phyloP scores from a whole-genome alignment of 2,113 vertebrate species.

The Cercocebus atys region DNA sequence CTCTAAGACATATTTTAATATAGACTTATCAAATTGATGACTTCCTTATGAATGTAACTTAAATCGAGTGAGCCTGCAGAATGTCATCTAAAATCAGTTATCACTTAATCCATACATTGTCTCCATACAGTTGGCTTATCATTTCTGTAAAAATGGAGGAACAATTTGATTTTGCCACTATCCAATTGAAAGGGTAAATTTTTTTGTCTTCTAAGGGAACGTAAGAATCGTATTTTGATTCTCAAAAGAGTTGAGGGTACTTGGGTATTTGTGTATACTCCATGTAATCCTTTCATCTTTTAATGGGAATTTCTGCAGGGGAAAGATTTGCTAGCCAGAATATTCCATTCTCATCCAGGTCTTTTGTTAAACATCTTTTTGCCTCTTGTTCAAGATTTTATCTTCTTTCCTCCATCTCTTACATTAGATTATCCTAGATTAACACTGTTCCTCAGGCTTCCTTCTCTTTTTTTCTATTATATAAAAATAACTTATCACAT shows the following conservation, averaged over 20 bases:
- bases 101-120: not conserved
- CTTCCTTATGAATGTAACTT: not conserved
- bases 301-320: not conserved
- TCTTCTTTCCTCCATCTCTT: conserved; percentile 14
- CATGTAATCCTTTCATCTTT: not conserved
- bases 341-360: not conserved
- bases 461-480: not conserved
- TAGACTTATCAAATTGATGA: not conserved
- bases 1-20: not conserved
- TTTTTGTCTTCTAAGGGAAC: not conserved
- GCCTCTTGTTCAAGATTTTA: not conserved
- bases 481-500: not conserved
- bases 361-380: not conserved
- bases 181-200: not conserved
- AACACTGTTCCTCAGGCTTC: not conserved
- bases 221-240: not conserved
- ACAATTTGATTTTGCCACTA: not conserved
- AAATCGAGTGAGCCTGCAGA: not conserved
- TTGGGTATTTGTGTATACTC: not conserved
- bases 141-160: not conserved
- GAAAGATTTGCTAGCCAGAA: not conserved
- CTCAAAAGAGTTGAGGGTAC: not conserved
- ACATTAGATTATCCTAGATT: conserved; percentile 16
- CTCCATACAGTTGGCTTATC: not conserved
- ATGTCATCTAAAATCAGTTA: not conserved